Evolutionary conservation across 2,797 vertebrate species (phyloP).

Genomic region (Aulostomus chinensis): DNA sequence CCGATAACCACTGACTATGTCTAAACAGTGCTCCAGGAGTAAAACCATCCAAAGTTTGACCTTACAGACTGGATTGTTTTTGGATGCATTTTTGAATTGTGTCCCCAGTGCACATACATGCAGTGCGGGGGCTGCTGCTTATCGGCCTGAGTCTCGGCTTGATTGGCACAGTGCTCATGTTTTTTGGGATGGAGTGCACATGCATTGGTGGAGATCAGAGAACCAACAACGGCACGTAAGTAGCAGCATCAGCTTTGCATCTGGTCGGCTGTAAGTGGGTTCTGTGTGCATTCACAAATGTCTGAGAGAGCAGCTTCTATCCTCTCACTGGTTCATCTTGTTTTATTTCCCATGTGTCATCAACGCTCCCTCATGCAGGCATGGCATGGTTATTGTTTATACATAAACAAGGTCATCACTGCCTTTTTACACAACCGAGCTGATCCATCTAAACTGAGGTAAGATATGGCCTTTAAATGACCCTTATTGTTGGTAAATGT

Average conservation of each 20-base stretch:
- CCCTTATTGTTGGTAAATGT: not conserved
- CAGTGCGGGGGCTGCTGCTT: too few relatives aligned
- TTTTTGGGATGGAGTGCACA: slow-evolving; percentile 73
- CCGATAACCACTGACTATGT: too few relatives aligned
- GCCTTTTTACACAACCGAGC: slow-evolving; percentile 46
- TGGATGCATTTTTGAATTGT: too few relatives aligned
- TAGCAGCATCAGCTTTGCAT: too few relatives aligned
- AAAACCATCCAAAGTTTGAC: too few relatives aligned
- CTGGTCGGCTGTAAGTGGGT: slow-evolving; percentile 38
- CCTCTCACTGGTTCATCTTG: slow-evolving; percentile 1
- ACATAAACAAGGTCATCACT: slow-evolving; percentile 49
- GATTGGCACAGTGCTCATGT: slow-evolving; percentile 50
- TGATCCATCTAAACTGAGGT: slow-evolving; percentile 44
- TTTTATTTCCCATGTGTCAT: slow-evolving; percentile 12
- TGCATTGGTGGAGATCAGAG: too few relatives aligned
- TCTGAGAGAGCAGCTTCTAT: too few relatives aligned
- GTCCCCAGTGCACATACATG: too few relatives aligned
- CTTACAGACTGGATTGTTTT: too few relatives aligned
- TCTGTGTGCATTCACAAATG: too few relatives aligned
- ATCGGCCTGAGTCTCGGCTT: slow-evolving; percentile 53
- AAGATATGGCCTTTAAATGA: not conserved
- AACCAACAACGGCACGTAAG: too few relatives aligned
- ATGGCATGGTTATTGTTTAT: slow-evolving; percentile 47
- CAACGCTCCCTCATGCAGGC: slow-evolving; percentile 34
- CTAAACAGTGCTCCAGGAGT: too few relatives aligned